Evolutionary conservation across 2,888 invertebrate genomes (phyloP), one percentile per base, ranked within the genome.

Genomic region (Acanthosepion lycidas): DNA sequence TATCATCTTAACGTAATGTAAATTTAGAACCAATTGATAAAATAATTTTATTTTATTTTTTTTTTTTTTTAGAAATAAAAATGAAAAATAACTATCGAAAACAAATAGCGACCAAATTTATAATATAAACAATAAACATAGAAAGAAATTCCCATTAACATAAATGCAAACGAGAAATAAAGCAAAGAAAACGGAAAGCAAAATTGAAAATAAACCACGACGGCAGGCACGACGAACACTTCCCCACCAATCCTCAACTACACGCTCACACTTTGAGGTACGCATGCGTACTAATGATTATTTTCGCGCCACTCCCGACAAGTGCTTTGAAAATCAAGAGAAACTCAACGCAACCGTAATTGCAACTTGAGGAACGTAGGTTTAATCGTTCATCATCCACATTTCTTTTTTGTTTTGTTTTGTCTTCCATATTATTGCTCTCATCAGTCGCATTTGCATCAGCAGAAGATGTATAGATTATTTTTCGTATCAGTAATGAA

Each of bases 1-100:
- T 78, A 78, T 78, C 78, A 78, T n/a, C 78, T 78, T 78, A 78
- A 78, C 78, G n/a, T 78, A 78, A 78, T 78, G 78, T 78, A 78
- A 78, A 78, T 78, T 78, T 78, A 78, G 78, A 78, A 78, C n/a
- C 78, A n/a, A 78, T 33, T 78, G 78, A 78, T 78, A 78, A 78
- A 78, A 78, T 78, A 64, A 64, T 64, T 64, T 51, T 51, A 15
- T 12, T 51, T 51, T n/a, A n/a, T n/a, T 0, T 20, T 59, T 59
- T 59, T 78, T 20, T 59, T 59, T 59, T 78, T 33, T n/a, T 15
- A 12, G n/a, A 78, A 78, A 5, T 78, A 78, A 78, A 78, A n/a
- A n/a, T 78, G 4, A 9, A 78, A 78, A 78, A 78, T n/a, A n/a
- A 78, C n/a, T 12, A n/a, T n/a, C 78, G n/a, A 78, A 78, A 78